Conservation (phyloP, 1,140 invertebrate genomes). For the Pseudomyrmex cubaensis region DNA sequence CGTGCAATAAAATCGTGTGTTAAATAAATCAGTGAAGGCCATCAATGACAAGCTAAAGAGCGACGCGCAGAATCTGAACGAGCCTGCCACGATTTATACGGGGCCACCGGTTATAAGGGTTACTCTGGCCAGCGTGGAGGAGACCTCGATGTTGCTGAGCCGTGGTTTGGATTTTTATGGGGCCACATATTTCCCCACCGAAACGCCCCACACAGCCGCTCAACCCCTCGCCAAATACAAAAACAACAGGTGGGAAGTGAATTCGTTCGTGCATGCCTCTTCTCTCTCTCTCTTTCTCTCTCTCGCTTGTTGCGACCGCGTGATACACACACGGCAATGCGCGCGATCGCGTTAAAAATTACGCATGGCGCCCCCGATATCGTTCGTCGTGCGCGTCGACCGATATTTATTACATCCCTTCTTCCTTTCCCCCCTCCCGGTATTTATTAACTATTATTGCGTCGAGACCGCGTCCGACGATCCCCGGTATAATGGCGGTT, state of each 20-base stretch:
- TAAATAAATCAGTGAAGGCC: conserved; percentile 79
- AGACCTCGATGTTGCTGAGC: conserved; percentile 91
- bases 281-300: conserved; percentile 15
- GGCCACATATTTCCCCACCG: conserved; percentile 93
- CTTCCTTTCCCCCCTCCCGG: no score
- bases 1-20: conserved; percentile 46
- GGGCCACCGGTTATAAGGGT: conserved; percentile 88
- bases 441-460: conserved; percentile 46
- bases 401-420: conserved; percentile 15
- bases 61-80: conserved; percentile 85
- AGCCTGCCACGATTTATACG: conserved; percentile 85
- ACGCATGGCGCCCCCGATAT: conserved; percentile 22
- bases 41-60: conserved; percentile 83
- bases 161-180: conserved; percentile 94
- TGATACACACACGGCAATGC: conserved; percentile 53
- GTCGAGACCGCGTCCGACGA: conserved; percentile 5
- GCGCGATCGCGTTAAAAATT: conserved; percentile 49
- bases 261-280: conserved; percentile 41
- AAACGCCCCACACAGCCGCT: conserved; percentile 88
- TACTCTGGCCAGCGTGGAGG: conserved; percentile 92
- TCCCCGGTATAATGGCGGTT: conserved; percentile 11
- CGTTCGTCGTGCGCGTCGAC: neutral
- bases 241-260: conserved; percentile 84
- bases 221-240: conserved; percentile 84
- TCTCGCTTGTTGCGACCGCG: conserved; percentile 15